Base-by-base conservation (phyloP, 2,113 vertebrate genomes). In the Callithrix jacchus region DNA sequence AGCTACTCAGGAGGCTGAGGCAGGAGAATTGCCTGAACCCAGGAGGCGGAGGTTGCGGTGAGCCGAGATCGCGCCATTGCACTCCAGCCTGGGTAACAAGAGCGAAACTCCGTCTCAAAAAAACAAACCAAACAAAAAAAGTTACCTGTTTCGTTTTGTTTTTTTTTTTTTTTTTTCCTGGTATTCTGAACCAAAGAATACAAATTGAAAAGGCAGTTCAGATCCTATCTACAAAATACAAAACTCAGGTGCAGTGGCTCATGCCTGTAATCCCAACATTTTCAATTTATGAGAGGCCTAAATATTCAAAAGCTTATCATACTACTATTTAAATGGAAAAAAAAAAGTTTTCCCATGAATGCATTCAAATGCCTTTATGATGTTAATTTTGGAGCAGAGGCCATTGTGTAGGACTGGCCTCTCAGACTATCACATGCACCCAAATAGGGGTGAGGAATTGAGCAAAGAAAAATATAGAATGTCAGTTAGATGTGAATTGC, bases 241-340 rank as follows among this genome's bases (percentile, higher is more conserved):
- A 52, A 52, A 52, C 16, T 52, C 52, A 52, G 52, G 52, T 1
- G 5, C 16, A 52, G 52, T 52, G 52, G 52, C 16, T 52, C 52
- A 17, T 52, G 52, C 52, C 52, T 52, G 17, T 52, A 52, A 17
- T 52, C 52, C 49, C 52, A 52, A 16, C 52, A 52, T 52, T 52
- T 87, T 87, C 47, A 68, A 9, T 58, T 84, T 83, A 10, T n/a
- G 35, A 73, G 68, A 76, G 17, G 58, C 8, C 32, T 52, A 93
- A 79, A 35, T 81, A 90, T 37, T 94, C 79, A 68, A 94, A 91
- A 49, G 14, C 32, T 83, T 82, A 40, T 80, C 58, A 66, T 52
- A 17, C 52, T 17, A 52, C 52, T 58, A 79, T 18, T 80, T 66
- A 88, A 79, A 16, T 20, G 18, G 4, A 49, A 45, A 47, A 71